Percentiles rank a stretch among this genome's conserved stretches.
These are phyloP conservation scores for Thunnus maccoyii DNA, from an alignment of 2,113 vertebrate genomes.

Conservation along the genomic window DNA sequence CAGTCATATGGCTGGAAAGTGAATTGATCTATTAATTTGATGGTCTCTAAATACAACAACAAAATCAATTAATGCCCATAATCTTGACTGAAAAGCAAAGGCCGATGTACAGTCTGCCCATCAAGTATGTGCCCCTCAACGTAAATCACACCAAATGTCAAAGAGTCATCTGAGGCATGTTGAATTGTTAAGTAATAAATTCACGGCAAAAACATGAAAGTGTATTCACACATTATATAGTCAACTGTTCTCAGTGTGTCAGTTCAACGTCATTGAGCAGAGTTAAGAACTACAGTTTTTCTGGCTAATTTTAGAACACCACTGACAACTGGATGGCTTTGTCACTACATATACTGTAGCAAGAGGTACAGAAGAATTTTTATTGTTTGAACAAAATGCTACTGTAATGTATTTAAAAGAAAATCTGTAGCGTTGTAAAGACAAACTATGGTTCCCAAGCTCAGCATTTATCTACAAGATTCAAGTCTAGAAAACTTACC, in stretches of 20 bases:
- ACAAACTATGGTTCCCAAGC: too few species aligned
- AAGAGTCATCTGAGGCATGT: not conserved
- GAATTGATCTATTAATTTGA: conserved; percentile 54
- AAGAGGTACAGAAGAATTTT: not conserved
- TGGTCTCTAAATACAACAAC: conserved; percentile 69
- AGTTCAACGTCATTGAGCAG: not conserved
- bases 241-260: not conserved
- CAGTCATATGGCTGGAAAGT: conserved; percentile 1
- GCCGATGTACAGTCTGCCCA: conserved; percentile 9
- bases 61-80: conserved; percentile 62
- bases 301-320: conserved; percentile 19
- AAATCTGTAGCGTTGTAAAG: too few species aligned
- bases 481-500: too few species aligned
- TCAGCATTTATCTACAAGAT: too few species aligned
- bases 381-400: not conserved
- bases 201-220: too few species aligned
- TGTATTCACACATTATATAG: conserved; percentile 12
- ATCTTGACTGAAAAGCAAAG: conserved; percentile 61
- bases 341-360: not conserved
- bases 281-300: conserved; percentile 4
- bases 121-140: conserved; percentile 23
- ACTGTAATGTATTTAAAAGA: too few species aligned
- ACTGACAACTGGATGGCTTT: not conserved
- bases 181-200: not conserved
- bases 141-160: not conserved